Percentiles rank a stretch among this genome's conserved stretches.
phyloP scores from a whole-genome alignment of 2,888 invertebrate genomes.

The Minunthozetes semirufus region DNA sequence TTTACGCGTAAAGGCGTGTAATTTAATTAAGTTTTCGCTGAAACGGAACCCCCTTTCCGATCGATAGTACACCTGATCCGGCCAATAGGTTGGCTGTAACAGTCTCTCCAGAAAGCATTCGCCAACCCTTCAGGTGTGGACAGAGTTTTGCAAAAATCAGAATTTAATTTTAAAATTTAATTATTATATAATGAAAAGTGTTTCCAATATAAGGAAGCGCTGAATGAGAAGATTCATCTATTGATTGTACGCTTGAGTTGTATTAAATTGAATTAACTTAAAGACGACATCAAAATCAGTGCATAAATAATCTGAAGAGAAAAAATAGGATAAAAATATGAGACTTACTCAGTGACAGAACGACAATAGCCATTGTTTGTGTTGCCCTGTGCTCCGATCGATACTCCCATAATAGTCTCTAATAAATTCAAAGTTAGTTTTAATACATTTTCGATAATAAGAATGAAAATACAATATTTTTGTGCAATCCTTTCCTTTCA shows the following conservation, averaged over 20 bases:
- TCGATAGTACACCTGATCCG: slow-evolving; percentile 48
- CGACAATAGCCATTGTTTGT: slow-evolving; percentile 38
- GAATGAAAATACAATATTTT: too few species aligned
- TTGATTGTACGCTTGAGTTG: not conserved
- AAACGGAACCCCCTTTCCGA: slow-evolving; percentile 49
- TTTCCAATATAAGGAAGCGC: not conserved
- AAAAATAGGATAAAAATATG: not conserved
- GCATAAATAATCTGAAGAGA: not conserved
- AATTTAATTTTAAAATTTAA: not conserved
- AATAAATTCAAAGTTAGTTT: too few species aligned
- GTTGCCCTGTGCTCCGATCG: slow-evolving; percentile 40
- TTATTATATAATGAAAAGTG: not conserved
- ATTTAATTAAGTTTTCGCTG: slow-evolving; percentile 47
- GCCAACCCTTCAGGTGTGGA: slow-evolving; percentile 39
- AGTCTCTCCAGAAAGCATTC: slow-evolving; percentile 47
- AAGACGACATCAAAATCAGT: too few species aligned
- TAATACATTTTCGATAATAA: too few species aligned
- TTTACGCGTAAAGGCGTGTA: slow-evolving; percentile 51
- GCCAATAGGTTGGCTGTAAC: slow-evolving; percentile 50
- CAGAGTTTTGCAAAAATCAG: not conserved
- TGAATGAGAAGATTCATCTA: not conserved
- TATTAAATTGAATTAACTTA: not conserved
- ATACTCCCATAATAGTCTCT: slow-evolving; percentile 42
- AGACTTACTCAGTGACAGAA: slow-evolving; percentile 38
- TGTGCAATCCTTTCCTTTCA: too few species aligned